Evolutionary conservation across 2,797 vertebrate species (phyloP).

Genomic region (Sebastes alutus): DNA sequence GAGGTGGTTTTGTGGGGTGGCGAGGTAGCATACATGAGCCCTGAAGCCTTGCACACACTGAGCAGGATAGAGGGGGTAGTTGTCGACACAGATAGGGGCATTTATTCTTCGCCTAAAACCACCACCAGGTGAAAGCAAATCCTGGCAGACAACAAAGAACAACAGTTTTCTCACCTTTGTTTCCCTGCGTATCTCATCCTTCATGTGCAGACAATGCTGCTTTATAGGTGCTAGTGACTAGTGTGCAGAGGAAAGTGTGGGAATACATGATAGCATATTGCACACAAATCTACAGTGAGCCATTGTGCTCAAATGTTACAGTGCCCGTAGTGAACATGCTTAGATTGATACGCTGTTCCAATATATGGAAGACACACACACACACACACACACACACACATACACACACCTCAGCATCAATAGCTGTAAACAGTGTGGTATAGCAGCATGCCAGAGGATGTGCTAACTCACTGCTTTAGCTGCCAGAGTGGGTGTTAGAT

Average conservation of each 20-base stretch:
- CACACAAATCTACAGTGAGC: conserved; percentile 18
- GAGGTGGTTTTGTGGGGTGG: background rate
- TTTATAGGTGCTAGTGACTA: conserved; percentile 38
- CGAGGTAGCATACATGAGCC: conserved; percentile 60
- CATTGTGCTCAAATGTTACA: conserved; percentile 34
- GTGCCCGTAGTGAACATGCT: background rate
- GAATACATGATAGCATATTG: conserved; percentile 11
- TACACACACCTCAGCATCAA: conserved; percentile 37
- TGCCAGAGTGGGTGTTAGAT: conserved; percentile 79
- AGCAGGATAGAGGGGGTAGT: conserved; percentile 32
- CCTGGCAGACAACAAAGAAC: conserved; percentile 66
- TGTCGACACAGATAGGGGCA: conserved; percentile 53
- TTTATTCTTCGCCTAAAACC: conserved; percentile 71
- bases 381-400: background rate
- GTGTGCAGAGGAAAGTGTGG: conserved; percentile 10
- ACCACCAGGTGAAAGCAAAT: conserved; percentile 69
- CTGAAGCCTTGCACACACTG: conserved; percentile 50
- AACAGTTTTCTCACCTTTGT: conserved; percentile 51
- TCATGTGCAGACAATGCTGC: conserved; percentile 62
- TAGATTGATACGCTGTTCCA: conserved; percentile 12
- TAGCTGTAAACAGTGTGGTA: conserved; percentile 57
- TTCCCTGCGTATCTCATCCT: conserved; percentile 21
- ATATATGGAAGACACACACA: background rate
- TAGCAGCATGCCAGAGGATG: conserved; percentile 75
- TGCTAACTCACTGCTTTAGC: conserved; percentile 75